Conservation (phyloP, 1,140 invertebrate species). For the Halesus radiatus region DNA sequence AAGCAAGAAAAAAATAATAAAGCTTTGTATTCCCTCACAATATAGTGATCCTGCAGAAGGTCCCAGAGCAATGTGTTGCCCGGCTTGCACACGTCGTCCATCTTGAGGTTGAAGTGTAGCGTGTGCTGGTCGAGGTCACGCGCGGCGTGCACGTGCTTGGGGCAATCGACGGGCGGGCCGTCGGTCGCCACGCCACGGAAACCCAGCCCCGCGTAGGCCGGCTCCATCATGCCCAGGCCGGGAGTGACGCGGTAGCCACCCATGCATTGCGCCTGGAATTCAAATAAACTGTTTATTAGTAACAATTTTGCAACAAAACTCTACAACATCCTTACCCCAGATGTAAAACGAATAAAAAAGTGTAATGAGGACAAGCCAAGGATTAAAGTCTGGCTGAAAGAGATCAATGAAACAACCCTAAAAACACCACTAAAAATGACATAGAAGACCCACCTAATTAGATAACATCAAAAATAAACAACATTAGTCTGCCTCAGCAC, state of each 20-base stretch:
- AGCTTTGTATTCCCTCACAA: conserved; percentile 73
- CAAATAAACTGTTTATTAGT: no score
- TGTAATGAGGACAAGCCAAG: no score
- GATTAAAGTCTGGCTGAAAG: no score
- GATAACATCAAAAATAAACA: no score
- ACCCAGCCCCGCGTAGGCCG: conserved; percentile 43
- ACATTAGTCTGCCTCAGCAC: no score
- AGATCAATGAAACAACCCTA: no score
- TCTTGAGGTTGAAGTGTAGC: conserved; percentile 72
- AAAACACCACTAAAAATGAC: no score
- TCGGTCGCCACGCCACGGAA: conserved; percentile 33
- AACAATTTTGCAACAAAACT: no score
- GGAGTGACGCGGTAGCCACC: conserved; percentile 61
- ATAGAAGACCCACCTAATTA: no score
- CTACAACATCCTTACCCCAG: no score
- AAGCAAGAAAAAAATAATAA: no score
- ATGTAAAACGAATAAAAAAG: no score
- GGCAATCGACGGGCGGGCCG: conserved; percentile 55
- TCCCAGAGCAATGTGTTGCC: conserved; percentile 95
- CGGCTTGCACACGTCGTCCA: conserved; percentile 87
- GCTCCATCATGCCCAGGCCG: conserved; percentile 54
- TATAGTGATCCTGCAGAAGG: conserved; percentile 91
- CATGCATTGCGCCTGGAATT: conserved; percentile 63
- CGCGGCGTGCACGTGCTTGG: conserved; percentile 53
- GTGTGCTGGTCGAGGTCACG: conserved; percentile 60